Conservation (phyloP, 2,113 vertebrate species). For the Plestiodon gilberti region DNA sequence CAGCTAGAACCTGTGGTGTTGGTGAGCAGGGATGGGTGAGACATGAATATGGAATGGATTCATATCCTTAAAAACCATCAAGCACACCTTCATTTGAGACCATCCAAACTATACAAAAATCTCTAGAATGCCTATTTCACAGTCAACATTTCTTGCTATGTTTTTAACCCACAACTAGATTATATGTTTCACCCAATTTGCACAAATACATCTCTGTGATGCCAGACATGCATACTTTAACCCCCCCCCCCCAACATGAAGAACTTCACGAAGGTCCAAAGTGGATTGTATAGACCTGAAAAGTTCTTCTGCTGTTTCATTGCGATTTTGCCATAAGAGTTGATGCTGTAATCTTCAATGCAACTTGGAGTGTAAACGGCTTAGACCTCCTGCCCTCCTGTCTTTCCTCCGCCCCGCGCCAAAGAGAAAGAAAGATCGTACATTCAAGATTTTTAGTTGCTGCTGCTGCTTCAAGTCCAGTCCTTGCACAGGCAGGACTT, state of each 20-base stretch:
- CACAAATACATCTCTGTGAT: too few relatives aligned
- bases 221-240: too few relatives aligned
- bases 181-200: too few relatives aligned
- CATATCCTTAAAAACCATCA: not conserved
- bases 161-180: not conserved
- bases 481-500: not conserved
- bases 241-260: not conserved
- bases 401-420: not conserved
- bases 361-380: not conserved
- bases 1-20: too few relatives aligned
- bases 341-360: not conserved
- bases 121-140: not conserved
- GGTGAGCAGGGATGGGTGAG: too few relatives aligned
- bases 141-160: not conserved
- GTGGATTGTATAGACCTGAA: not conserved
- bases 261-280: not conserved
- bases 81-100: not conserved
- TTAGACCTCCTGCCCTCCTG: not conserved
- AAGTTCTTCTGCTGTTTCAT: not conserved
- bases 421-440: not conserved
- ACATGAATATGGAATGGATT: too few relatives aligned
- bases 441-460: not conserved
- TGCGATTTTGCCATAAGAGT: not conserved
- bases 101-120: not conserved
- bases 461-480: not conserved